A percentile compares a stretch with the other conserved stretches of the same genome.
phyloP scores from a whole-genome alignment of 2,797 vertebrate species.

The Channallabes apus region DNA sequence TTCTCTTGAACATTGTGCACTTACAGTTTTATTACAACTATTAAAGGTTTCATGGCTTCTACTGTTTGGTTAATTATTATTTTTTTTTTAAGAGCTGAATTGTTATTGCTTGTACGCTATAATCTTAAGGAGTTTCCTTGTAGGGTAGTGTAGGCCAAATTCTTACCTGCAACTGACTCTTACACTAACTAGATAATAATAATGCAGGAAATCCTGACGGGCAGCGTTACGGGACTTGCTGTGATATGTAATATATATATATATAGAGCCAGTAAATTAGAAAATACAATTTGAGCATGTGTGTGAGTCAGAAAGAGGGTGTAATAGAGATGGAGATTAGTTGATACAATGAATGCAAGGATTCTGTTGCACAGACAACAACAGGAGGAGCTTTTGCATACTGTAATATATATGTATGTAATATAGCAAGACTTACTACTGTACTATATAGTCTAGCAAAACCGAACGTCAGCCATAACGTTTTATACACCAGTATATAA shows the following conservation, averaged over 20 bases:
- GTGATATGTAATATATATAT: constrained; percentile 9
- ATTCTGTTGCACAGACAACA: constrained; percentile 27
- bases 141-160: no score
- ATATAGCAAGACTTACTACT: neutral
- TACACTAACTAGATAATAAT: constrained; percentile 56
- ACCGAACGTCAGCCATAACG: neutral
- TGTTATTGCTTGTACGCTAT: neutral
- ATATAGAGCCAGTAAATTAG: neutral
- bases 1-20: neutral
- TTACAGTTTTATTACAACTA: neutral
- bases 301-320: constrained; percentile 50
- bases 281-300: constrained; percentile 46
- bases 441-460: neutral
- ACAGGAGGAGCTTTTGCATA: constrained; percentile 28
- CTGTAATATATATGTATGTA: no score
- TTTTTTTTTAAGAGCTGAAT: neutral
- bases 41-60: neutral
- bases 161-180: neutral
- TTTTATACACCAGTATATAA: neutral
- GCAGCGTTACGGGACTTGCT: constrained; percentile 1
- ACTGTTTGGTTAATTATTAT: neutral
- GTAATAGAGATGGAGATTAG: constrained; percentile 38
- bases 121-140: neutral
- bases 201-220: constrained; percentile 17
- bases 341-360: neutral